phyloP scores from a whole-genome alignment of 2,113 vertebrate genomes.

The Anoplopoma fimbria region DNA sequence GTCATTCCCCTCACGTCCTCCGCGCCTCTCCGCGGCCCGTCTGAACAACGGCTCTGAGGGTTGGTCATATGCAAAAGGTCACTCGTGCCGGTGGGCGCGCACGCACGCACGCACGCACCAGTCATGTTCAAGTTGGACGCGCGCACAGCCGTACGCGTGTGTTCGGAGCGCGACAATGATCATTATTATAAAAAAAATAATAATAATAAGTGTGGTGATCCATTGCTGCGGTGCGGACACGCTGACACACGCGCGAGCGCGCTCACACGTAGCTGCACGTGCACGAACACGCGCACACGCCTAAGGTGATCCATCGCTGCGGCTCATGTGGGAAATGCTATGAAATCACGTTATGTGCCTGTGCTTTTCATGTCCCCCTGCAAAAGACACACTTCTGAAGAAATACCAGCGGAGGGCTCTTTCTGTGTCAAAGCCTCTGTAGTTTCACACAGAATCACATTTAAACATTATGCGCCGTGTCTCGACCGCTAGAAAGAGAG shows the following conservation, averaged over 20 bases:
- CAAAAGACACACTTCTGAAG: constrained; percentile 6
- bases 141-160: neutral
- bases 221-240: constrained; percentile 55
- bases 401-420: neutral
- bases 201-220: constrained; percentile 35
- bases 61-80: constrained; percentile 63
- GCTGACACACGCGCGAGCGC: constrained; percentile 28
- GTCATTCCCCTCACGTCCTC: constrained; percentile 81
- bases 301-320: constrained; percentile 71
- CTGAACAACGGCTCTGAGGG: constrained; percentile 41
- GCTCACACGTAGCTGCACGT: constrained; percentile 5
- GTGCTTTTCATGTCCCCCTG: constrained; percentile 10
- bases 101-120: constrained; percentile 6
- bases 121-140: constrained; percentile 23
- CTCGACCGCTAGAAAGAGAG: neutral
- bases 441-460: neutral
- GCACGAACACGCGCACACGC: constrained; percentile 20
- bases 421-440: neutral
- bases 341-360: constrained; percentile 36
- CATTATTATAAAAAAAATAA: neutral
- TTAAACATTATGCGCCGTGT: neutral
- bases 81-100: constrained; percentile 46
- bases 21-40: too few relatives aligned
- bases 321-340: constrained; percentile 39
- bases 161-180: constrained; percentile 19